Percentiles rank a stretch among this genome's conserved stretches.
Conservation (phyloP, 2,797 vertebrate species). For the Gila robusta region DNA sequence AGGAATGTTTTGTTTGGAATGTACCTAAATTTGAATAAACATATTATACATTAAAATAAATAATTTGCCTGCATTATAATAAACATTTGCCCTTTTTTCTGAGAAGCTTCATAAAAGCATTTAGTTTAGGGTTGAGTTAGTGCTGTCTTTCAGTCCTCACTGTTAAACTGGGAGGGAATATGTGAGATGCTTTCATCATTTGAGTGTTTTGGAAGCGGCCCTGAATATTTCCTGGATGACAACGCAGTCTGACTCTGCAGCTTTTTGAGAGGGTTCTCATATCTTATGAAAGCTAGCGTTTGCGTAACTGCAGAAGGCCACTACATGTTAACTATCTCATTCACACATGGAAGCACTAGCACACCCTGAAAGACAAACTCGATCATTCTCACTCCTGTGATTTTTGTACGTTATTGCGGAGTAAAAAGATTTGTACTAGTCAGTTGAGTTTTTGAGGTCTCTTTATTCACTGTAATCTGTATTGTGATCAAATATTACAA, state of each 20-base stretch:
- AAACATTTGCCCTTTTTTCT: not conserved
- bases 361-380: not conserved
- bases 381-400: not conserved
- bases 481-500: not conserved
- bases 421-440: not conserved
- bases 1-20: not conserved
- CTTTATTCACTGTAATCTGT: not conserved
- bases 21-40: not conserved
- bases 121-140: slow-evolving; percentile 14
- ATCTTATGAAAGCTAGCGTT: slow-evolving; percentile 35
- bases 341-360: not conserved
- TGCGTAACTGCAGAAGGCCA: not conserved
- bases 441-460: not conserved
- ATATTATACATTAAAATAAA: not conserved
- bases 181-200: slow-evolving; percentile 74
- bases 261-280: slow-evolving; percentile 56
- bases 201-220: slow-evolving; percentile 62
- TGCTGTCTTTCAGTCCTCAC: slow-evolving; percentile 59
- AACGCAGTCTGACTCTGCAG: slow-evolving; percentile 61
- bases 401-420: not conserved
- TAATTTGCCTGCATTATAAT: not conserved
- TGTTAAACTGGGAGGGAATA: slow-evolving; percentile 71
- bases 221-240: slow-evolving; percentile 67
- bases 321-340: not conserved
- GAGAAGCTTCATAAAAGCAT: not conserved